Evolutionary conservation across 2,888 invertebrate species (phyloP).

Genomic region (Hypomecis punctinalis): DNA sequence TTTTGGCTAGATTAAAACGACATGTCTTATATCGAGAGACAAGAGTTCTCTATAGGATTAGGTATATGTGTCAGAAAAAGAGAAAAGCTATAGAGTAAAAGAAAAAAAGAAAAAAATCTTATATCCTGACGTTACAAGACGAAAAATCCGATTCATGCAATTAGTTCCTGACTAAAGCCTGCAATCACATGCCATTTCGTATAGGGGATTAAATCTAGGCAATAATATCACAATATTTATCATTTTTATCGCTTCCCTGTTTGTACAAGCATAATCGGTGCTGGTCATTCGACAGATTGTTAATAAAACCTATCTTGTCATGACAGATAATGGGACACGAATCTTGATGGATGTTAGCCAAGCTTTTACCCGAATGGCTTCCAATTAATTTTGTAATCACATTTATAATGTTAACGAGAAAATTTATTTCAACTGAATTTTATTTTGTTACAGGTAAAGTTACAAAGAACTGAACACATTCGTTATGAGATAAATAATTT

Average conservation of each 20-base stretch:
- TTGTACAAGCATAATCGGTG: constrained; percentile 68
- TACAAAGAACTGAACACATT: neutral
- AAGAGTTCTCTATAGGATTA: no score
- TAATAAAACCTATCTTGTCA: constrained; percentile 65
- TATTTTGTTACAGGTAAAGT: neutral
- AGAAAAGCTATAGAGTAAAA: no score
- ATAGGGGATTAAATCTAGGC: constrained; percentile 36
- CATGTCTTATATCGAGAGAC: no score
- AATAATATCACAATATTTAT: constrained; percentile 60
- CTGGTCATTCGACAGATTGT: constrained; percentile 65
- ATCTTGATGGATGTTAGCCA: constrained; percentile 52
- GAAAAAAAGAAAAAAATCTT: no score
- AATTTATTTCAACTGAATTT: neutral
- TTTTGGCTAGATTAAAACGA: no score
- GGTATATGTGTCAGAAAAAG: no score
- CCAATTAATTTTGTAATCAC: constrained; percentile 11
- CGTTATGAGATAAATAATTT: no score
- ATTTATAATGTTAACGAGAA: neutral
- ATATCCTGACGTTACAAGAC: no score
- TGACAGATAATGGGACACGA: constrained; percentile 52
- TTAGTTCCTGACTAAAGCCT: neutral
- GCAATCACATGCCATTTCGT: constrained; percentile 31
- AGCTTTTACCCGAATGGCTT: constrained; percentile 31
- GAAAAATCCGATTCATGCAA: neutral
- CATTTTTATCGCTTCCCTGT: constrained; percentile 70